phyloP scores from a whole-genome alignment of 1,140 invertebrate species.

The Brachionus angularis region DNA sequence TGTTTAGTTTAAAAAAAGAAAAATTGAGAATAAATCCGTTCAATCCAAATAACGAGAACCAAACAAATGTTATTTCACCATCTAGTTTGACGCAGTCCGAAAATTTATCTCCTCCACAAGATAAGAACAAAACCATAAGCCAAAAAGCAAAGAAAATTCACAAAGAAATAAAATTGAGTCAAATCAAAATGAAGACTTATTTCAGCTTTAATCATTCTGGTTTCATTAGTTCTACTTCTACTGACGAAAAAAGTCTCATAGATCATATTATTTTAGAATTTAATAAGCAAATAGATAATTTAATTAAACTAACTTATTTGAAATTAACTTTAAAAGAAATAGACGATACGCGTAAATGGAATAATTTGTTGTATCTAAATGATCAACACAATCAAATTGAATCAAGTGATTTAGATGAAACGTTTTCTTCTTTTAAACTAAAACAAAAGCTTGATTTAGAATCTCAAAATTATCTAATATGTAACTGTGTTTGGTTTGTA shows the following conservation, averaged over 20 bases:
- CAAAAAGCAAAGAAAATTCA: not conserved
- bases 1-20: not conserved
- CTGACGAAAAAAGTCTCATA: not conserved
- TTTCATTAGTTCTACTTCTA: not conserved
- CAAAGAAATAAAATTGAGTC: not conserved
- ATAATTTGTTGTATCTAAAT: not conserved
- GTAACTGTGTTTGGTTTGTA: constrained; percentile 30
- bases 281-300: not conserved
- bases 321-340: constrained; percentile 13
- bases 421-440: no score
- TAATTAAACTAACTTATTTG: not conserved
- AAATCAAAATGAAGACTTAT: not conserved
- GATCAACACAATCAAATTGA: not conserved
- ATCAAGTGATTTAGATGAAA: no score
- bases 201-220: constrained; percentile 11
- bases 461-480: not conserved
- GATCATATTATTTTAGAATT: not conserved
- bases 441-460: no score
- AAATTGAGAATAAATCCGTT: not conserved
- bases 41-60: not conserved
- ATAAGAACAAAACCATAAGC: not conserved
- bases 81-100: no score
- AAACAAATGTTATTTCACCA: no score
- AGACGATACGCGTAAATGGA: constrained; percentile 21
- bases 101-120: not conserved